Conservation (phyloP, 2,113 vertebrate species). For the Reinhardtius hippoglossoides region DNA sequence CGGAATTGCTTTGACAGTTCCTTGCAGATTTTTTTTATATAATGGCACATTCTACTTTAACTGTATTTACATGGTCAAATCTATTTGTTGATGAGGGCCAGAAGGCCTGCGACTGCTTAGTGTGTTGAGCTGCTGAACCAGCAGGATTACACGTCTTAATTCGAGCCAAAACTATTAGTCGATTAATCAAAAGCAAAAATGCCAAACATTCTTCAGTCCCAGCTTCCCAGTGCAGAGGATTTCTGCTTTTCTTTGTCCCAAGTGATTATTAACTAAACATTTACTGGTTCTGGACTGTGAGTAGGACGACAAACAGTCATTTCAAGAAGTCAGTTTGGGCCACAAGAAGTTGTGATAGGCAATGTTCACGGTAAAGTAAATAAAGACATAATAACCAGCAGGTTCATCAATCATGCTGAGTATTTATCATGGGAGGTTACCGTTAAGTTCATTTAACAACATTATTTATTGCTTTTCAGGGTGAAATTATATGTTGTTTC, state of each 20-base stretch:
- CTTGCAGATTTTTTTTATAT: neutral
- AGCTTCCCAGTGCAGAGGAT: neutral
- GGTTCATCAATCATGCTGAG: neutral
- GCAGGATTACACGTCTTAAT: constrained; percentile 1
- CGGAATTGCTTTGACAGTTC: too few species aligned
- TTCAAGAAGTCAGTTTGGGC: too few species aligned
- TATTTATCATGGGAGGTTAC: neutral
- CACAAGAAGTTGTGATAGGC: neutral
- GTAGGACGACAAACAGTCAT: too few species aligned
- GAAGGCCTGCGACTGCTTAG: neutral
- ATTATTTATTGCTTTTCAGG: neutral
- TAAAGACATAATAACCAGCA: neutral
- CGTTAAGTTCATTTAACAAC: neutral
- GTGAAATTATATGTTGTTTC: neutral
- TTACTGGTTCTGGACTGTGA: neutral
- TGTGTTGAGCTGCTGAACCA: neutral
- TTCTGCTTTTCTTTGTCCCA: neutral
- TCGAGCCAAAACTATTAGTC: neutral
- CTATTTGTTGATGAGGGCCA: neutral
- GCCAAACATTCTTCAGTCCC: neutral
- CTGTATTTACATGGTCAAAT: constrained; percentile 32
- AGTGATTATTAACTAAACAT: neutral
- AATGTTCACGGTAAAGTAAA: neutral
- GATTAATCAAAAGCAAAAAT: neutral
- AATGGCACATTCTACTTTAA: neutral